Percentiles rank a stretch among this genome's conserved stretches.
Conservation (phyloP, 2,113 vertebrate genomes). For the Polypterus bichir region DNA sequence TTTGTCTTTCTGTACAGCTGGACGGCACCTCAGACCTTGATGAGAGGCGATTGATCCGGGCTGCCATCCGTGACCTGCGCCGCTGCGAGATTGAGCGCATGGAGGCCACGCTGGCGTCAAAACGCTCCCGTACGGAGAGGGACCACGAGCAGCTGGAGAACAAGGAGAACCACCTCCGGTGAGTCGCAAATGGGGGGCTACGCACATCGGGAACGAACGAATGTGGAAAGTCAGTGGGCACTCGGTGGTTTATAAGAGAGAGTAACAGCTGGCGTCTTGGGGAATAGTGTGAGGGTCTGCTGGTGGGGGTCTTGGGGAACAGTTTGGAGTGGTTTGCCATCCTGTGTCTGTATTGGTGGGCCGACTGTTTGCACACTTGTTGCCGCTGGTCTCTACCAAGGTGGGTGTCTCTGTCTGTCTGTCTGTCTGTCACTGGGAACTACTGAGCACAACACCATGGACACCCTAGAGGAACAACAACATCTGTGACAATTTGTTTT, state of each 20-base stretch:
- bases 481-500: no score
- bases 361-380: no score
- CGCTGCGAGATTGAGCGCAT: constrained; percentile 75
- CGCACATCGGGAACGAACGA: no score
- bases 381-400: no score
- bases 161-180: constrained; percentile 90
- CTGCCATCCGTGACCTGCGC: constrained; percentile 77
- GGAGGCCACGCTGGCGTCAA: constrained; percentile 77
- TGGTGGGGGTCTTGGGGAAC: no score
- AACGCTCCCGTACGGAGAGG: constrained; percentile 72
- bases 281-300: no score
- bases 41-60: constrained; percentile 78
- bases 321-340: no score
- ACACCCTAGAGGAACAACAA: no score
- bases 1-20: constrained; percentile 43
- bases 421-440: no score
- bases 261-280: neutral
- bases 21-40: constrained; percentile 76
- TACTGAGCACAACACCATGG: no score
- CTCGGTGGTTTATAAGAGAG: accelerated
- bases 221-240: accelerated
- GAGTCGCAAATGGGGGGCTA: constrained; percentile 13
- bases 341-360: no score
- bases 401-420: no score
- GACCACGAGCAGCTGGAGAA: constrained; percentile 56